phyloP scores from a whole-genome alignment of 2,888 invertebrate genomes.

The Hypomecis punctinalis region DNA sequence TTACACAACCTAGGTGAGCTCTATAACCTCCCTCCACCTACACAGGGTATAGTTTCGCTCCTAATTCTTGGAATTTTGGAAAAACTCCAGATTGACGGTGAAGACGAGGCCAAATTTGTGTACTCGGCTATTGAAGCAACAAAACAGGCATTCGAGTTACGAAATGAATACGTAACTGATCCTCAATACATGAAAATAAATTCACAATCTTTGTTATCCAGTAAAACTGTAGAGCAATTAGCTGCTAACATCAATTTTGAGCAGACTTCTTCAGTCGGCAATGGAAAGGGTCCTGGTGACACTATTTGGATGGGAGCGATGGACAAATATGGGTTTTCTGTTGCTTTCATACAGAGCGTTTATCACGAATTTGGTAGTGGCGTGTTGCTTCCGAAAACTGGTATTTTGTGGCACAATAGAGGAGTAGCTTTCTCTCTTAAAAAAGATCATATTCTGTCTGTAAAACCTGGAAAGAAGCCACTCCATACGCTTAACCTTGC shows the following conservation, averaged over 20 bases:
- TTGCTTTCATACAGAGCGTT: slow-evolving; percentile 77
- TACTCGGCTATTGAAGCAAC: slow-evolving; percentile 73
- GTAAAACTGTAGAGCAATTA: slow-evolving; percentile 59
- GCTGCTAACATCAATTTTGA: slow-evolving; percentile 59
- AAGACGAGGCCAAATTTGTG: slow-evolving; percentile 70
- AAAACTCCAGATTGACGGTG: slow-evolving; percentile 64
- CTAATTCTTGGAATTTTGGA: slow-evolving; percentile 71
- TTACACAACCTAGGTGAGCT: slow-evolving; percentile 66
- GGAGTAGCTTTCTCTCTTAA: slow-evolving; percentile 66
- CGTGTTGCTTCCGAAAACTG: slow-evolving; percentile 70
- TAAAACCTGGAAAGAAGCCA: slow-evolving; percentile 76
- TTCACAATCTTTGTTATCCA: slow-evolving; percentile 59
- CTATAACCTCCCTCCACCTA: slow-evolving; percentile 74
- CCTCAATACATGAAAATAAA: slow-evolving; percentile 68
- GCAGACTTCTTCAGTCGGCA: slow-evolving; percentile 49
- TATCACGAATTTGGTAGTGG: slow-evolving; percentile 72
- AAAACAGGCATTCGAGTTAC: slow-evolving; percentile 63
- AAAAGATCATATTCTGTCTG: slow-evolving; percentile 55
- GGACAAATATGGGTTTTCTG: slow-evolving; percentile 75
- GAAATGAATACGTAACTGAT: slow-evolving; percentile 70
- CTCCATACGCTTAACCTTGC: slow-evolving; percentile 75
- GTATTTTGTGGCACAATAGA: slow-evolving; percentile 76
- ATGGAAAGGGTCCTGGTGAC: slow-evolving; percentile 68
- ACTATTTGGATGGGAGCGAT: slow-evolving; percentile 78
- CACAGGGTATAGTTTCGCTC: slow-evolving; percentile 74